Evolutionary conservation across 2,113 vertebrate species (phyloP).

Genomic region (Phylloscopus trochilus): DNA sequence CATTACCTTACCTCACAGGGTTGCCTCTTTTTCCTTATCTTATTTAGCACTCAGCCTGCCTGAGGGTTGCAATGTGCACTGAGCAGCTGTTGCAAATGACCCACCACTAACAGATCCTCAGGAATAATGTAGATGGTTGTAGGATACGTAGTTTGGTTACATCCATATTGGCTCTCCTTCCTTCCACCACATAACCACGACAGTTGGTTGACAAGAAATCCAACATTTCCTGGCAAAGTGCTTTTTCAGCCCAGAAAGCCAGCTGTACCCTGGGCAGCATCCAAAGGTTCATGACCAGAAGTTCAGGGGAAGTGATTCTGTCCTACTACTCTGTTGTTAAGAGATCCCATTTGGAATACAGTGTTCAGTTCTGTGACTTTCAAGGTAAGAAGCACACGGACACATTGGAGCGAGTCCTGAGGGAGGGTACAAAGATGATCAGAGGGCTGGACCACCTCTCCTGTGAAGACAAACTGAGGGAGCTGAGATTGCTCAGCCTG

Average conservation of each 20-base stretch:
- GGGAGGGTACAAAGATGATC: not conserved
- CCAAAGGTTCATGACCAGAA: not conserved
- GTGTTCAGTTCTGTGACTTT: not conserved
- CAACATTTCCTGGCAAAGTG: not conserved
- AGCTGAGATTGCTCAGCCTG: not conserved
- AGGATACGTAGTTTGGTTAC: not conserved
- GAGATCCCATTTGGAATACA: not conserved
- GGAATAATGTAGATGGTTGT: not conserved
- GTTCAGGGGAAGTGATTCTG: not conserved
- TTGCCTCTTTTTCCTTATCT: not conserved
- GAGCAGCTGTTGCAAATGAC: not conserved
- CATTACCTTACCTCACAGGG: not conserved
- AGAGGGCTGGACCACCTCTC: not conserved
- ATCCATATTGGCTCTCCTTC: not conserved
- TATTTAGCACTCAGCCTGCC: not conserved
- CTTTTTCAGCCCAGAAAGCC: not conserved
- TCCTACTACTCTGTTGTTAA: too few relatives aligned
- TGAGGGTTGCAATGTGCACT: not conserved
- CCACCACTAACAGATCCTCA: not conserved
- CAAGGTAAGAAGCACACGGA: not conserved
- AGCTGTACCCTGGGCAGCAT: not conserved
- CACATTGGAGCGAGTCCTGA: fast-evolving
- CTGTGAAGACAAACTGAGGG: not conserved
- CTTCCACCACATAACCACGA: not conserved
- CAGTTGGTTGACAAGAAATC: not conserved